phyloP scores from a whole-genome alignment of 2,113 vertebrate species.

The Onychostruthus taczanowskii region DNA sequence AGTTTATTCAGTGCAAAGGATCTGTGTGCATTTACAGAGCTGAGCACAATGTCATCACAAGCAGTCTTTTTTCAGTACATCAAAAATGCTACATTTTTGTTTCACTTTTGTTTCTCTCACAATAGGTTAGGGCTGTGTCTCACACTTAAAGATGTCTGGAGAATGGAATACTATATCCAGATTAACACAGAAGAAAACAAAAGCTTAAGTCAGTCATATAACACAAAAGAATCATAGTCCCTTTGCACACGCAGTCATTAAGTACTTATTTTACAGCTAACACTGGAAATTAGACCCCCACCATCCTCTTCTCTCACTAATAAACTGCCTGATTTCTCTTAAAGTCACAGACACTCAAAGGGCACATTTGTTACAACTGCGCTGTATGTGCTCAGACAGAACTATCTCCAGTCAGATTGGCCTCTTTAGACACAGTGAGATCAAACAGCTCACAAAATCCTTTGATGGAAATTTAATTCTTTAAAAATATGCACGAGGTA shows the following conservation, averaged over 20 bases:
- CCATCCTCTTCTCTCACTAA: not conserved
- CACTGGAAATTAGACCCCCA: not conserved
- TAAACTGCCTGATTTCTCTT: not conserved
- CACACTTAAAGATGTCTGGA: not conserved
- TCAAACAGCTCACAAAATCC: conserved; percentile 64
- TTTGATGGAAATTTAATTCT: conserved; percentile 75
- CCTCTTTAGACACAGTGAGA: conserved; percentile 63
- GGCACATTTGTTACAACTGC: not conserved
- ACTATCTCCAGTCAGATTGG: conserved; percentile 32
- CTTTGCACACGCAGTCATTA: not conserved
- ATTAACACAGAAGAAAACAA: not conserved
- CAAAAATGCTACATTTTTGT: not conserved
- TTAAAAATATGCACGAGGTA: conserved; percentile 71
- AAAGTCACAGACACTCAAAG: conserved; percentile 22
- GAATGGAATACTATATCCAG: not conserved
- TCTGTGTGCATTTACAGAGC: not conserved
- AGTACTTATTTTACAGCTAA: not conserved
- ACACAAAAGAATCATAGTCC: not conserved
- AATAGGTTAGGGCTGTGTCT: not conserved
- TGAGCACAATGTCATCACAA: not conserved
- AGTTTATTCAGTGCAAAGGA: not conserved
- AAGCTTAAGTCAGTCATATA: not conserved
- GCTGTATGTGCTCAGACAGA: conserved; percentile 16
- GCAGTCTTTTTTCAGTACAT: not conserved
- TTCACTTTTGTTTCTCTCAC: not conserved